Evolutionary conservation across 2,888 invertebrate genomes (phyloP), one percentile per base, ranked within the genome.

Genomic region (Hirtodrosophila cameraria): DNA sequence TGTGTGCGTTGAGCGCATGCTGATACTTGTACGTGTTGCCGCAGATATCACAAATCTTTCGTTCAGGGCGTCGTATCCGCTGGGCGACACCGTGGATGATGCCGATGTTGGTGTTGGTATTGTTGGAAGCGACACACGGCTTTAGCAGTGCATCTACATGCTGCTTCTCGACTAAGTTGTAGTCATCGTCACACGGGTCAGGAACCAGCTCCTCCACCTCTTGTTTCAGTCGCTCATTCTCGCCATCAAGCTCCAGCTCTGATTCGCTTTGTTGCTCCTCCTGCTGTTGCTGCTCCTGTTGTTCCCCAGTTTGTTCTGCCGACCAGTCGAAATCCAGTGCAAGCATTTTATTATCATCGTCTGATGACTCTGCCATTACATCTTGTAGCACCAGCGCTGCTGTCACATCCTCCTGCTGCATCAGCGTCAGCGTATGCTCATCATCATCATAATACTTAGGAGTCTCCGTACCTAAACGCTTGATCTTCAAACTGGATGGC

Each of bases 11-110:
- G 0, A 91, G 77, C 1, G 90, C 90, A 59, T 91, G 90, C 55
- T 90, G 88, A 53, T 88, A 90, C 43, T 90, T 90, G 62, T 91
- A 91, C 1, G 80, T 87, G 53, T 91, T 91, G 5, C 91, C 91
- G 31, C 91, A 91, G 15, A 91, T 84, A 30, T 90, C 89, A 27
- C 91, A 91, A 4, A 90, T 88, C 66, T 90, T 90, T 1, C 85
- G 75, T 55, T 68, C 70, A 0, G 41, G 39, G 18, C n/a, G 88
- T 59, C 57, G 81, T 53, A 13, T 64, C 8, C 27, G 45, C 7
- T 7, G 1, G 5, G 1, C 45, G 23, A 7, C 70, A 36, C 4
- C 48, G 39, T 6, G 58, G 20, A 1, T 57, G 11, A 0, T 31
- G 23, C 1, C 45, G 6, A 1, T 53, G 23, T 25, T 42, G 13